Base-by-base conservation (phyloP, 2,888 invertebrate species). In the Sphinx pinastri region DNA sequence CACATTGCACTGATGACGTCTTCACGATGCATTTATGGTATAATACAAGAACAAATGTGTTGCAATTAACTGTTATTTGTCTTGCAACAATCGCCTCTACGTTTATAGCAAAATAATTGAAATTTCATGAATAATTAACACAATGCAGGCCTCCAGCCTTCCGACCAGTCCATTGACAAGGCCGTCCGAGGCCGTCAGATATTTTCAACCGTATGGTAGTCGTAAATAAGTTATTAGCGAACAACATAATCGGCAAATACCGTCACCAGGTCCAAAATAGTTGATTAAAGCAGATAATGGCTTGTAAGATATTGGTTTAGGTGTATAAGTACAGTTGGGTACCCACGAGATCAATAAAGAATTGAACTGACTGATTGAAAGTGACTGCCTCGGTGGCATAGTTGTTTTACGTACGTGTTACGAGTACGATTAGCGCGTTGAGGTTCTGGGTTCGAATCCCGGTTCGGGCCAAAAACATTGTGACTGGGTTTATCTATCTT, bases 91-190 rank as follows among this genome's bases (percentile, higher is more conserved):
- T 38, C 38, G 38, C 31, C 58, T 8, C 14, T 38, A 59, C 12
- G 49, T 25, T 13, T 19, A 19, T 19, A 49, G 63, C 63, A 63
- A 63, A 49, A 63, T 63, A 63, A 63, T 63, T 63, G 19, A 49
- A 63, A 47, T 19, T 3, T 19, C 49, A 63, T 49, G 19, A 16
- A 63, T 63, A 63, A 63, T 49, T 19, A 38, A 31, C 31, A 63
- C 19, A 55, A 55, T 55, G 47, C 63, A 13, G 47, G 63, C 25
- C 47, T 47, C 16, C 55, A 38, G 47, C 16, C 16, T 25, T 25
- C 25, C 16, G 16, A 16, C 49, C 49, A 2, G 63, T 49, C 19
- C 19, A 19, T 63, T 19, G 49, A 63, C 63, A 63, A 63, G 63
- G 63, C 19, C 63, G 63, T 2, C 49, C 19, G 63, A 49, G 63